phyloP scores from a whole-genome alignment of 2,797 vertebrate genomes.

The Emys orbicularis region DNA sequence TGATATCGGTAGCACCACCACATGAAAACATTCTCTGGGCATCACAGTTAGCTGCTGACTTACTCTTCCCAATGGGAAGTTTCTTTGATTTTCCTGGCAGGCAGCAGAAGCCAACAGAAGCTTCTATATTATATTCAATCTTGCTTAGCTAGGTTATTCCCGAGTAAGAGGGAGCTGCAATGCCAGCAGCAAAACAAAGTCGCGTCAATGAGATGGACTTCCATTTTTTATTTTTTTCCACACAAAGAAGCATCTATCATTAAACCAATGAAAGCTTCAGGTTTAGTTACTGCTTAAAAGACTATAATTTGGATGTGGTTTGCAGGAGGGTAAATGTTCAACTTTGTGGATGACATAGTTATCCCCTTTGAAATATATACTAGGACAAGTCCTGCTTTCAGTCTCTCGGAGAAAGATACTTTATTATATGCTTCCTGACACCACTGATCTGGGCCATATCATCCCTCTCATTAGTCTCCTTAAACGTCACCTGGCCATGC shows the following conservation, averaged over 20 bases:
- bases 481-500: conserved; percentile 68
- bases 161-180: conserved; percentile 42
- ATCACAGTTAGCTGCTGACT: conserved; percentile 32
- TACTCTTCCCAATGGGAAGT: conserved; percentile 21
- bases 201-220: fast-evolving
- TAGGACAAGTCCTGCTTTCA: conserved; percentile 39
- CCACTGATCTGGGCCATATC: conserved; percentile 61
- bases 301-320: conserved; percentile 13
- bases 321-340: conserved; percentile 23
- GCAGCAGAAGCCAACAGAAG: conserved; percentile 56
- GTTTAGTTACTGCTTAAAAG: background rate
- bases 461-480: conserved; percentile 74
- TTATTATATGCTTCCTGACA: conserved; percentile 73
- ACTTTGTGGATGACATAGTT: conserved; percentile 49
- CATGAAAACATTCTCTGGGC: conserved; percentile 48
- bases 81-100: conserved; percentile 58
- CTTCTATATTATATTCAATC: conserved; percentile 53
- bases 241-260: conserved; percentile 23
- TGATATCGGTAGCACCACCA: background rate
- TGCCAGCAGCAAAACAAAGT: conserved; percentile 8
- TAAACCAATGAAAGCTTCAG: conserved; percentile 43
- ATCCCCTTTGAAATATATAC: conserved; percentile 65
- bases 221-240: background rate
- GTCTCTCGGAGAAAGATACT: conserved; percentile 63
- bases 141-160: conserved; percentile 52